A percentile compares a stretch with the other conserved stretches of the same genome.
phyloP scores from a whole-genome alignment of 2,113 vertebrate species.

The Acanthisitta chloris region DNA sequence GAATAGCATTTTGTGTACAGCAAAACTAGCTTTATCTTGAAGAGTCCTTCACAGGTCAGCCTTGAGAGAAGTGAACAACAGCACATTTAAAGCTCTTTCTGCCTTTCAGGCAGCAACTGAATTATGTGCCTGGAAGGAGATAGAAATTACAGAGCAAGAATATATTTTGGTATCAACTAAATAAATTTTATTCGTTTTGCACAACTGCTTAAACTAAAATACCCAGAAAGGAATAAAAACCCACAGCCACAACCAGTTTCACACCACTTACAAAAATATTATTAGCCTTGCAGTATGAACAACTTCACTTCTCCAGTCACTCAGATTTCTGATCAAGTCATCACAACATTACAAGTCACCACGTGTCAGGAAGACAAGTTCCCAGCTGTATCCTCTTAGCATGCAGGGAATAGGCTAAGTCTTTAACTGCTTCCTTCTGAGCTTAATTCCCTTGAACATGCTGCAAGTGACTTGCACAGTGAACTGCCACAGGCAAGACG shows the following conservation, averaged over 20 bases:
- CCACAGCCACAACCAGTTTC: background rate
- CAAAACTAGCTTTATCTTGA: background rate
- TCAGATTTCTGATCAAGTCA: background rate
- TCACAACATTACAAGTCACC: background rate
- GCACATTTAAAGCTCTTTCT: background rate
- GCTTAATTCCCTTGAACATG: background rate
- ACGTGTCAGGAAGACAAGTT: background rate
- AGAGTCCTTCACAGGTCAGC: constrained; percentile 8
- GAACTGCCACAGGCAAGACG: background rate
- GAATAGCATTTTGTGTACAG: background rate
- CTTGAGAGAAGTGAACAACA: background rate
- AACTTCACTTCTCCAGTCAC: background rate
- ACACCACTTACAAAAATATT: background rate
- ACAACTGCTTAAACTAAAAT: background rate
- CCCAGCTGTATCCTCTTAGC: background rate
- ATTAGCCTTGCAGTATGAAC: background rate
- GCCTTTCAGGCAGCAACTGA: background rate
- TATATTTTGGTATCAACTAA: background rate
- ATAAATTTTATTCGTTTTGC: background rate
- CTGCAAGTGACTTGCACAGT: background rate
- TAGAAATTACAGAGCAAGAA: background rate
- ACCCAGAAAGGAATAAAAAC: background rate
- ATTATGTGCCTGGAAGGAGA: background rate
- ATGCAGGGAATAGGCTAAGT: background rate
- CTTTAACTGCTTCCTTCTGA: background rate